Evolutionary conservation across 35 echinoderm and acorn worm species (phyloP).

Genomic region (Apostichopus japonicus): DNA sequence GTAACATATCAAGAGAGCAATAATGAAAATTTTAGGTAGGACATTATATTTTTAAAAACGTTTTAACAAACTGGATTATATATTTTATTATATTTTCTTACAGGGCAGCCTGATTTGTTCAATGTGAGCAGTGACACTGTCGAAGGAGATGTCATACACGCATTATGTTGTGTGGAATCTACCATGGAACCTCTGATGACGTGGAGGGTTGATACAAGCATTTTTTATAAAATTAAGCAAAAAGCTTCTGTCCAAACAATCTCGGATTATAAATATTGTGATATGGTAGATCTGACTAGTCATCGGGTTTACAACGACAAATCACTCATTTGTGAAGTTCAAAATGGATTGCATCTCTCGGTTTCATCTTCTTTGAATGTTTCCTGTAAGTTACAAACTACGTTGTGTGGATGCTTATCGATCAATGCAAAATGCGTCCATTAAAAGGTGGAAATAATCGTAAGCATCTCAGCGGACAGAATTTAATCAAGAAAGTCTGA

Average conservation of each 20-base stretch:
- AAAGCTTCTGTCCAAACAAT: background rate
- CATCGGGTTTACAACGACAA: background rate
- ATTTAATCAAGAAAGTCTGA: no score
- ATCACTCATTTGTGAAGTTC: background rate
- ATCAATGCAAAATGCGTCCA: no score
- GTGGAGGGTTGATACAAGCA: background rate
- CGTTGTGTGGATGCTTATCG: no score
- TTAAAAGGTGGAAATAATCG: no score
- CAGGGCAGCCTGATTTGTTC: background rate
- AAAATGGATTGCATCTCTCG: background rate
- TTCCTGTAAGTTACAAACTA: background rate
- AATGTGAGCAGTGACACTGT: background rate
- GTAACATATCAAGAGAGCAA: no score
- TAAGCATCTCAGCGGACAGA: no score
- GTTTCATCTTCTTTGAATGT: background rate
- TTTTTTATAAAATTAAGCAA: background rate
- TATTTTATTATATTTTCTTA: background rate
- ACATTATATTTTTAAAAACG: no score
- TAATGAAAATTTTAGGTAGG: no score
- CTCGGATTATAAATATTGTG: background rate
- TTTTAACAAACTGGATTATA: background rate
- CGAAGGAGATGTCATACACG: background rate
- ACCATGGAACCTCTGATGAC: background rate
- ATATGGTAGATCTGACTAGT: background rate
- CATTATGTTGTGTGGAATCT: background rate